Percentiles rank a stretch among this genome's conserved stretches.
These are phyloP conservation scores for Hyaena hyaena DNA, from an alignment of 2,113 vertebrate species.

Conservation along the genomic window DNA sequence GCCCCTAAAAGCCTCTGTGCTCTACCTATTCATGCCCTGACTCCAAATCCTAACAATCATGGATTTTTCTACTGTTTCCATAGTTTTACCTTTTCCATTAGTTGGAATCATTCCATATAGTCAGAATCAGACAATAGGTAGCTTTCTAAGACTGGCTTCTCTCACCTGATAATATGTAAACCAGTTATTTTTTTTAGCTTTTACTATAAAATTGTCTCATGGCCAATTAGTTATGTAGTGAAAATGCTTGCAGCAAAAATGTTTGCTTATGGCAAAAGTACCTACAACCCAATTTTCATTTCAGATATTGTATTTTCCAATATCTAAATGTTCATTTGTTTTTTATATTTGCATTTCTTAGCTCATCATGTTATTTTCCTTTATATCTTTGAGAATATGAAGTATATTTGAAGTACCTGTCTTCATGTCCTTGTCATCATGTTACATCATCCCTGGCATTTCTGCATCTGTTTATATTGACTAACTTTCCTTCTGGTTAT, in stretches of 20 bases:
- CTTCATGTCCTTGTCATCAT: neutral
- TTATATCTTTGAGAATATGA: neutral
- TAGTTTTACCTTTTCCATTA: neutral
- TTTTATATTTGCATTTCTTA: neutral
- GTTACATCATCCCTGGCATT: neutral
- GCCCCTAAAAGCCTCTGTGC: neutral
- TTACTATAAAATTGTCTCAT: neutral
- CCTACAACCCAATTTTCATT: neutral
- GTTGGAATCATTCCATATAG: neutral
- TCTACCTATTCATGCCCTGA: neutral
- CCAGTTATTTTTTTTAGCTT: neutral
- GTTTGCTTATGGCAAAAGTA: neutral
- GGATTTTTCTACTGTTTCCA: neutral
- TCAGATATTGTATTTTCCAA: neutral
- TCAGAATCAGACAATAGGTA: neutral
- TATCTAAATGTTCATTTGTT: neutral
- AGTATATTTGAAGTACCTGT: neutral
- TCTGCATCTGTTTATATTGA: neutral
- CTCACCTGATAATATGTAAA: neutral
- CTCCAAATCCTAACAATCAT: too few species aligned
- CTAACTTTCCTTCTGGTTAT: neutral
- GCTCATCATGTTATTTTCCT: neutral
- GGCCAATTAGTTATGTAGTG: neutral
- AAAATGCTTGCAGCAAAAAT: neutral
- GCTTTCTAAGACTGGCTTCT: neutral